Evolutionary conservation across 37 sponge, comb jelly and placozoan genomes (phyloP), one percentile per base, ranked within the genome.

Genomic region (Ephydatia muelleri): DNA sequence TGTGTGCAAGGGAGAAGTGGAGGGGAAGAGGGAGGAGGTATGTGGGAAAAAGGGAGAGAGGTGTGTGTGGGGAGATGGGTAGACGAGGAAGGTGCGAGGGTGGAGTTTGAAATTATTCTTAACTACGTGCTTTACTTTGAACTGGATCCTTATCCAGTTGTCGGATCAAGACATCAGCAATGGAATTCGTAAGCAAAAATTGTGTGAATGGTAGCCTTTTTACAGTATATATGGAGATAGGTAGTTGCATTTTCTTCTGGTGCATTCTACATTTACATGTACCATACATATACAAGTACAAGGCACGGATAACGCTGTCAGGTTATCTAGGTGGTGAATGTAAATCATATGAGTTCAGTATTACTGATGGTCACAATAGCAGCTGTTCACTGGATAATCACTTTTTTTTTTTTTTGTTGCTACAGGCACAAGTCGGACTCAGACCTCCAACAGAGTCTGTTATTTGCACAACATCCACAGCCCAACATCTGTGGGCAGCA

Each of bases 351-450:
- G n/a, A n/a, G n/a, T n/a, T n/a, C n/a, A n/a, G n/a, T n/a, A n/a
- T n/a, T n/a, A n/a, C n/a, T n/a, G n/a, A n/a, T n/a, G n/a, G n/a
- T n/a, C n/a, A n/a, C n/a, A n/a, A n/a, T n/a, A n/a, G n/a, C n/a
- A n/a, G n/a, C n/a, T n/a, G n/a, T n/a, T n/a, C n/a, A n/a, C n/a
- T n/a, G n/a, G n/a, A n/a, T 43, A 11, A 43, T 11, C 47, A 8
- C 57, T 57, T 11, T 1, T 57, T 5, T 38, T 26, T 33, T 67
- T 67, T 25, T 31, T 39, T n/a, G 22, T 27, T 6, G 22, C 2
- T 39, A 0, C 70, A 94, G 94, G 49, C 94, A 94, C 72, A 94
- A 94, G 39, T 94, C 94, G 1, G 94, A 94, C 83, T 90, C 94
- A 64, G 91, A 94, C 81, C 74, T 94, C 16, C 91, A 87, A 35